Conservation (phyloP, 2,797 vertebrate species). For the Pteronotus mesoamericanus region DNA sequence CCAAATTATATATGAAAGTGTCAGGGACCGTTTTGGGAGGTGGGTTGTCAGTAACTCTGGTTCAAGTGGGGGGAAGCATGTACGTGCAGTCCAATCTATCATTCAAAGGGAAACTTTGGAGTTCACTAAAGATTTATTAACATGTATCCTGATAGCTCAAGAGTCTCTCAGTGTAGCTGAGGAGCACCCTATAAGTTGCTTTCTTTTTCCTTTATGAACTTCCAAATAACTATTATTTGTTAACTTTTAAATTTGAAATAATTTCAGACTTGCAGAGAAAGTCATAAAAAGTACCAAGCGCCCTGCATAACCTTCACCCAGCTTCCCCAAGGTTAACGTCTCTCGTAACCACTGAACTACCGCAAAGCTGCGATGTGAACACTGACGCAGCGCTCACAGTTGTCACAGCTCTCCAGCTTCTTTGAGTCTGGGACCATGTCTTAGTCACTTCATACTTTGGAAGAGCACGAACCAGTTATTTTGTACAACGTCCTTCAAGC, state of each 20-base stretch:
- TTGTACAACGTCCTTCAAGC: not conserved
- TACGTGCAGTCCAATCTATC: not conserved
- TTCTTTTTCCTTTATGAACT: not conserved
- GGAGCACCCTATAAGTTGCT: not conserved
- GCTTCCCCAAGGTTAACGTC: not conserved
- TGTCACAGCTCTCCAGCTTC: not conserved
- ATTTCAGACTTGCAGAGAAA: not conserved
- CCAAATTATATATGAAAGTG: not conserved
- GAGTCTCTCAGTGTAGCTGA: not conserved
- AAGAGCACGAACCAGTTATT: not conserved
- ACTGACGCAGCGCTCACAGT: accelerated
- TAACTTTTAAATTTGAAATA: not conserved
- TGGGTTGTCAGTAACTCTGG: not conserved
- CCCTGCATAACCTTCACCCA: not conserved
- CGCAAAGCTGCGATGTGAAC: not conserved
- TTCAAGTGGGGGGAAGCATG: not conserved
- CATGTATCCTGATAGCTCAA: not conserved
- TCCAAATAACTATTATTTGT: not conserved
- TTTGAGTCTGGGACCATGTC: not conserved
- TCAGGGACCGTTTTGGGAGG: not conserved
- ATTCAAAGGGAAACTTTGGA: not conserved
- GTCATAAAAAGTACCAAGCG: not conserved
- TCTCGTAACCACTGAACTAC: not conserved
- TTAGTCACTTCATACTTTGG: not conserved
- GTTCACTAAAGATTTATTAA: not conserved